A percentile compares a stretch with the other conserved stretches of the same genome.
phyloP scores from a whole-genome alignment of 2,888 invertebrate genomes.

The Pterobdella sp. region DNA sequence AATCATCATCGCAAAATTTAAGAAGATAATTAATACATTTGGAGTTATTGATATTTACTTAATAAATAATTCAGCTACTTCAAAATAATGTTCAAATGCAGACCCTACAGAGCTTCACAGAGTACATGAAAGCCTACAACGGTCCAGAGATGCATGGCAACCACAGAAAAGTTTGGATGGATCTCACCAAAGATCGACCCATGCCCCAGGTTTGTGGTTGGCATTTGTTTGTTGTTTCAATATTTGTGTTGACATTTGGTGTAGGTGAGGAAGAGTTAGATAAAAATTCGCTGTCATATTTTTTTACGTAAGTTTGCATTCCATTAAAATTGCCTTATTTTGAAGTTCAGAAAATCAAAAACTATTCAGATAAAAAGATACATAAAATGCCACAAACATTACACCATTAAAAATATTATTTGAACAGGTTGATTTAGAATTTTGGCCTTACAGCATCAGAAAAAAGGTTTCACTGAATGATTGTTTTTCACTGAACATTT shows the following conservation, averaged over 20 bases:
- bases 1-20: too few species aligned
- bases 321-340: too few species aligned
- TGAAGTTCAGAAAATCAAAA: too few species aligned
- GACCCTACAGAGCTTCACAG: not conserved
- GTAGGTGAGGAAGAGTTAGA: too few species aligned
- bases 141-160: not conserved
- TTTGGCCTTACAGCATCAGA: slow-evolving; percentile 5
- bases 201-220: not conserved
- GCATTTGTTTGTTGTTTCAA: not conserved
- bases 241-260: not conserved
- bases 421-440: not conserved
- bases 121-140: not conserved
- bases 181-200: not conserved
- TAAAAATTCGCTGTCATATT: too few species aligned
- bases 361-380: too few species aligned
- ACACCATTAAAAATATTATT: too few species aligned
- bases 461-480: not conserved
- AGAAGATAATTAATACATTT: too few species aligned
- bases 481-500: not conserved
- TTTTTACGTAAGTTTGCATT: too few species aligned
- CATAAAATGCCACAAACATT: too few species aligned
- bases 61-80: too few species aligned
- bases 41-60: too few species aligned
- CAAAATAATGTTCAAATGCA: slow-evolving; percentile 17
- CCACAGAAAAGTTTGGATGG: not conserved